These are phyloP conservation scores for Gnathochromis pfefferi DNA, from an alignment of 2,113 vertebrate species.

Conservation along the genomic window DNA sequence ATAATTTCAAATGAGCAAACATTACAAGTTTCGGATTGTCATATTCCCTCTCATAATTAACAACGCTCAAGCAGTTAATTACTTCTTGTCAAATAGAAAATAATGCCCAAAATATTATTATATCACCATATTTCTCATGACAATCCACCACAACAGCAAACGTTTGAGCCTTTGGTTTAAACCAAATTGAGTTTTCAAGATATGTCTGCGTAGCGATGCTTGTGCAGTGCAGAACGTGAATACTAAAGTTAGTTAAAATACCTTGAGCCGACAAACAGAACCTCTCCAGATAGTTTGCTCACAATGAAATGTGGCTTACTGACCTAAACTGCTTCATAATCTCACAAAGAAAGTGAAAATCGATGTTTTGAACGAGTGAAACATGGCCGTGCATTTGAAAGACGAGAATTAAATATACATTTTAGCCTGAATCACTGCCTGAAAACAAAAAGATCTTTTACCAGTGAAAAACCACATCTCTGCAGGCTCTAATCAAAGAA, in stretches of 20 bases:
- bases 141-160: neutral
- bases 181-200: neutral
- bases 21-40: neutral
- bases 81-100: neutral
- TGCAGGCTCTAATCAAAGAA: neutral
- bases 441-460: neutral
- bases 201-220: too few species aligned
- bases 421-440: neutral
- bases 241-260: neutral
- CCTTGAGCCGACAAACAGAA: neutral
- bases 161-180: neutral
- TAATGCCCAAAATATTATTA: neutral
- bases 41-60: neutral
- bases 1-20: neutral
- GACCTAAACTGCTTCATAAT: neutral
- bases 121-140: neutral
- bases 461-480: neutral
- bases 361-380: neutral
- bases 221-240: neutral
- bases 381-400: neutral
- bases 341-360: neutral
- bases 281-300: neutral
- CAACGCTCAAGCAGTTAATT: neutral
- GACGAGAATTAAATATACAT: neutral
- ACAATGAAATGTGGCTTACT: neutral